Conservation (phyloP, 2,888 invertebrate genomes). For the Yponomeuta malinellus region DNA sequence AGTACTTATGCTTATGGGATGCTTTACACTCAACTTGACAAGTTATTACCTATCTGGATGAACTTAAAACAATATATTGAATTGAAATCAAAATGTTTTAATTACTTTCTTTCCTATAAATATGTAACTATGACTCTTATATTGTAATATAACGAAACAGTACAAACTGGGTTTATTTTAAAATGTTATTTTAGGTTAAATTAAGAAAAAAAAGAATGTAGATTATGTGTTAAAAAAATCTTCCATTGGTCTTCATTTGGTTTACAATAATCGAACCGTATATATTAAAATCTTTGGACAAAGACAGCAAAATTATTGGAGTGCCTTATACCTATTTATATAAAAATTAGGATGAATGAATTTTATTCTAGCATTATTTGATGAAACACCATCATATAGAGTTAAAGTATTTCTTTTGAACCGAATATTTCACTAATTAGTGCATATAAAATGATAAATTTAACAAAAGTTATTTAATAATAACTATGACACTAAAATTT, state of each 20-base stretch:
- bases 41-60: too few species aligned
- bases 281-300: constrained; percentile 61
- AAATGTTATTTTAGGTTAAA: background rate
- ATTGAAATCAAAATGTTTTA: too few species aligned
- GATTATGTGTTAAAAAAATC: constrained; percentile 24
- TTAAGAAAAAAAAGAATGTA: constrained; percentile 1
- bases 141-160: background rate
- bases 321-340: constrained; percentile 75
- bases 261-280: constrained; percentile 42
- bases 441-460: constrained; percentile 38
- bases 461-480: constrained; percentile 52
- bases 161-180: background rate
- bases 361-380: constrained; percentile 75
- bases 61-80: too few species aligned
- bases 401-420: constrained; percentile 60
- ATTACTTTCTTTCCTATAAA: too few species aligned
- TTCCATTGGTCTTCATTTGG: constrained; percentile 66
- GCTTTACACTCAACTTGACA: too few species aligned
- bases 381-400: constrained; percentile 71
- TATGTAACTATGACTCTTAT: background rate
- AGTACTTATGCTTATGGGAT: too few species aligned
- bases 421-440: constrained; percentile 55
- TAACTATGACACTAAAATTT: constrained; percentile 22
- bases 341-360: constrained; percentile 70
- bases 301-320: constrained; percentile 72